phyloP scores from a whole-genome alignment of 1,140 invertebrate species.

The Elymnias hypermnestra region DNA sequence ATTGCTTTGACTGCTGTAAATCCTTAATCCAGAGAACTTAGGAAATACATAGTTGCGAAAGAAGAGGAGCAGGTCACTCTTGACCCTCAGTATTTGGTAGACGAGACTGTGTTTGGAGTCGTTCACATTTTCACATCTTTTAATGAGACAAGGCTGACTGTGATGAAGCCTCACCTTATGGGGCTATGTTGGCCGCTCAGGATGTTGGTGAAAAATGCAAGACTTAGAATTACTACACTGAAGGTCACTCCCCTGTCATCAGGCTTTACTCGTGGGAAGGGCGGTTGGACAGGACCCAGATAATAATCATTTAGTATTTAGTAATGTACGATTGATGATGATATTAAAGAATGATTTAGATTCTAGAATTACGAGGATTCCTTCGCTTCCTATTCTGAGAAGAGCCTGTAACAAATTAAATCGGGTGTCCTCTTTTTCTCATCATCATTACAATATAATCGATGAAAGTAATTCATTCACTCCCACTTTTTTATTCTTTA shows the following conservation, averaged over 20 bases:
- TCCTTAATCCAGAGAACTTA: constrained; percentile 91
- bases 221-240: constrained; percentile 95
- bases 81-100: constrained; percentile 97
- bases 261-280: constrained; percentile 99
- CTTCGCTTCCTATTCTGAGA: no score
- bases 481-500: no score
- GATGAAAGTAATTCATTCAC: no score
- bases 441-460: no score
- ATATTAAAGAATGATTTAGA: no score
- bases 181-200: constrained; percentile 99
- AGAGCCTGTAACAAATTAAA: no score
- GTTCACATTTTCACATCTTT: constrained; percentile 99
- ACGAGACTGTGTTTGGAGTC: constrained; percentile 98
- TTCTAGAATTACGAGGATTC: no score
- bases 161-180: constrained; percentile 99
- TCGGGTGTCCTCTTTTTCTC: no score
- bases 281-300: constrained; percentile 98
- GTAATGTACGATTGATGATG: no score
- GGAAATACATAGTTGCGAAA: constrained; percentile 97
- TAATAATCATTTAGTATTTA: constrained; percentile 86
- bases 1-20: no score
- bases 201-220: constrained; percentile 99
- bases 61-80: constrained; percentile 97
- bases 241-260: constrained; percentile 99
- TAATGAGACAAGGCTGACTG: constrained; percentile 99